phyloP scores from a whole-genome alignment of 2,113 vertebrate species.

The Pimephales promelas region DNA sequence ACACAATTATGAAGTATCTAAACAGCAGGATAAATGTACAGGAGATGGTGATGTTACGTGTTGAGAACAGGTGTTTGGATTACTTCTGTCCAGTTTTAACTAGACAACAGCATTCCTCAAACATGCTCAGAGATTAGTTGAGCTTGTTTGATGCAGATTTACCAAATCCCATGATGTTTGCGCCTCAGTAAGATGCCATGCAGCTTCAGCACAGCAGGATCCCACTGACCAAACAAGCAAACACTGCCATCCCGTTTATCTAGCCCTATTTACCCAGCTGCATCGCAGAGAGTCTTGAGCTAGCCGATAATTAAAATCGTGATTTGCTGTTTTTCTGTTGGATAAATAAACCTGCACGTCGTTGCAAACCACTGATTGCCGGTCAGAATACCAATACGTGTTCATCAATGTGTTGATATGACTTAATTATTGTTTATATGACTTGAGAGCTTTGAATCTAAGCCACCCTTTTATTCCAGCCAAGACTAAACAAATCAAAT shows the following conservation, averaged over 20 bases:
- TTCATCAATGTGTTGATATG: slow-evolving; percentile 23
- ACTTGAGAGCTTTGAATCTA: neutral
- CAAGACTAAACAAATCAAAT: neutral
- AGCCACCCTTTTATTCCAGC: slow-evolving; percentile 30
- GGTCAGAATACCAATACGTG: slow-evolving; percentile 6
- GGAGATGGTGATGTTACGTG: neutral
- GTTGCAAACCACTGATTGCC: slow-evolving; percentile 41
- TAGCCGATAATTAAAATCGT: slow-evolving; percentile 78
- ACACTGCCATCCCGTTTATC: slow-evolving; percentile 61
- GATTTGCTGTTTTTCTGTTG: slow-evolving; percentile 68
- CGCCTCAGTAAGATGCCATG: slow-evolving; percentile 40
- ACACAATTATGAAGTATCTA: neutral
- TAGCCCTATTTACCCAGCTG: slow-evolving; percentile 77
- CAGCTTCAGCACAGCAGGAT: slow-evolving; percentile 61
- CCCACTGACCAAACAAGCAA: slow-evolving; percentile 56
- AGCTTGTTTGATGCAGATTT: slow-evolving; percentile 57
- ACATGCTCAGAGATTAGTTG: slow-evolving; percentile 66
- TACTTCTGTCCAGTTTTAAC: slow-evolving; percentile 38
- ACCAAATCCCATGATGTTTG: slow-evolving; percentile 68
- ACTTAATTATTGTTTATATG: slow-evolving; percentile 32
- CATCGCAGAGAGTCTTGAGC: slow-evolving; percentile 21
- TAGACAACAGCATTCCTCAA: slow-evolving; percentile 53
- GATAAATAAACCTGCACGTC: slow-evolving; percentile 69
- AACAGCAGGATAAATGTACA: neutral
- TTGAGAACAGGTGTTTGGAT: slow-evolving; percentile 63